These are phyloP conservation scores for Trinectes maculatus DNA, from an alignment of 2,113 vertebrate genomes.

Conservation along the genomic window DNA sequence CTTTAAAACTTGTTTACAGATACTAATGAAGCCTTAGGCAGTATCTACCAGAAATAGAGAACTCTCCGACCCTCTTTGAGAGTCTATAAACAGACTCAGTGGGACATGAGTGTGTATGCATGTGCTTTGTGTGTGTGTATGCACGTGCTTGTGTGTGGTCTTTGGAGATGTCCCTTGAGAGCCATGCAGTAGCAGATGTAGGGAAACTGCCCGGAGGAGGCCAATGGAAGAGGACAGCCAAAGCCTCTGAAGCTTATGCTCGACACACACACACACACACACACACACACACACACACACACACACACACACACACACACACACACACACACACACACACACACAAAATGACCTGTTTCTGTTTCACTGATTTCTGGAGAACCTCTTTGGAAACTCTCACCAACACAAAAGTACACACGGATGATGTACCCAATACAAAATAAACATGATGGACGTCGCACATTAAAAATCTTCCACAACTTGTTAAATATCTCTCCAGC, in stretches of 20 bases:
- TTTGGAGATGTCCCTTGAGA: conserved; percentile 36
- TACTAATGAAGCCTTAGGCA: conserved; percentile 23
- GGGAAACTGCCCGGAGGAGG: conserved; percentile 24
- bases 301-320: background rate
- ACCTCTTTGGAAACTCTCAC: conserved; percentile 2
- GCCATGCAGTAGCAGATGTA: conserved; percentile 45
- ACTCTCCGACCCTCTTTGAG: conserved; percentile 4
- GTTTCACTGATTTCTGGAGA: conserved; percentile 1
- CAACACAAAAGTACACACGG: background rate
- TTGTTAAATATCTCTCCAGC: too few species aligned
- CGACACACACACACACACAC: background rate
- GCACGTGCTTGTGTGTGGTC: background rate
- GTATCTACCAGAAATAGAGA: background rate
- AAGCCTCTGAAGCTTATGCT: conserved; percentile 1
- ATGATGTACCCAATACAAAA: background rate
- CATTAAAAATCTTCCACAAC: too few species aligned
- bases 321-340: background rate
- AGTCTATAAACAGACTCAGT: conserved; percentile 5
- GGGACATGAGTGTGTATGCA: background rate
- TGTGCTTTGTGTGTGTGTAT: conserved; percentile 4
- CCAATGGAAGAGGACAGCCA: conserved; percentile 10
- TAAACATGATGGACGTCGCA: background rate
- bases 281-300: background rate
- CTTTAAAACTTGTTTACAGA: conserved; percentile 33
- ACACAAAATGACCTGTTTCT: background rate